These are phyloP conservation scores for Chymomyza caudatula DNA, from an alignment of 2,888 invertebrate species.

Conservation along the genomic window DNA sequence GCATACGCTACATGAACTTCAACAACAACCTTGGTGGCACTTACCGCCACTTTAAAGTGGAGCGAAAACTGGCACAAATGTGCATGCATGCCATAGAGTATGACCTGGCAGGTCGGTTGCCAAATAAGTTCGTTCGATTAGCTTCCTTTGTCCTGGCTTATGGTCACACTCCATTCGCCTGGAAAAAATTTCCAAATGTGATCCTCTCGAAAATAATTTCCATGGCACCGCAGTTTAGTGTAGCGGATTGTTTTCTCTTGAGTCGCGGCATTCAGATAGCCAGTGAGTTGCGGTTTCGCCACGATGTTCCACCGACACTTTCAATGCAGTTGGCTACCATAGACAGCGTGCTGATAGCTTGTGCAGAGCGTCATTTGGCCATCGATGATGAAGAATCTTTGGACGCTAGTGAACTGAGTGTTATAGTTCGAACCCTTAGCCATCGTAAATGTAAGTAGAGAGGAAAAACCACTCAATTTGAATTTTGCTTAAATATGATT, in stretches of 20 bases:
- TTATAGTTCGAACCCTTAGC: constrained; percentile 71
- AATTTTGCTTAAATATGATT: no score
- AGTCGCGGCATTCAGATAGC: constrained; percentile 78
- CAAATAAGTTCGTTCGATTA: constrained; percentile 76
- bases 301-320: constrained; percentile 54
- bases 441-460: constrained; percentile 69
- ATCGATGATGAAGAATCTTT: constrained; percentile 44
- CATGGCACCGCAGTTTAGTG: constrained; percentile 77
- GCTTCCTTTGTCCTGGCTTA: constrained; percentile 79
- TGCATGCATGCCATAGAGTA: constrained; percentile 75
- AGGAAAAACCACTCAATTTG: neutral
- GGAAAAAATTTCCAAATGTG: constrained; percentile 74
- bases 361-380: constrained; percentile 72
- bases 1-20: constrained; percentile 80
- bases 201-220: constrained; percentile 76
- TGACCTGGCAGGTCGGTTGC: constrained; percentile 74
- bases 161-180: constrained; percentile 73
- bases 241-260: constrained; percentile 77
- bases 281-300: constrained; percentile 72
- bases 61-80: constrained; percentile 76
- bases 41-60: constrained; percentile 79
- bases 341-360: constrained; percentile 72
- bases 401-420: constrained; percentile 66
- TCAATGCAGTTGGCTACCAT: constrained; percentile 67
- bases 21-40: constrained; percentile 79